Evolutionary conservation across 2,888 invertebrate genomes (phyloP).

Genomic region (Tetragonisca angustula): DNA sequence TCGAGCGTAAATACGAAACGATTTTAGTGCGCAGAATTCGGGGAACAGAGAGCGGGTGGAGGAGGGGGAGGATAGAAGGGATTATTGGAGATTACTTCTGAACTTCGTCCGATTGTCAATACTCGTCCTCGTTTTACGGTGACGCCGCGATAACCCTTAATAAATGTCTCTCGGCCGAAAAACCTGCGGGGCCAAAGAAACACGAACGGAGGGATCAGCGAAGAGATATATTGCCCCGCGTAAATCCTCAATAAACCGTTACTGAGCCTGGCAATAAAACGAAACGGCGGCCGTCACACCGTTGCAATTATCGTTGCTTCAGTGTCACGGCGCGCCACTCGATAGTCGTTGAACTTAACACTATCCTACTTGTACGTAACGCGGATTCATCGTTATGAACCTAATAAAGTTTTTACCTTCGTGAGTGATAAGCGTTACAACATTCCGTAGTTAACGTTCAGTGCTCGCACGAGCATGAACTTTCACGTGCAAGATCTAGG

Average conservation of each 20-base stretch:
- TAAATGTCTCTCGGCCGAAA: slow-evolving; percentile 74
- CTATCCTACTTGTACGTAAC: slow-evolving; percentile 52
- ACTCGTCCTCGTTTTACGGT: slow-evolving; percentile 72
- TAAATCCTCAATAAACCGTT: slow-evolving; percentile 75
- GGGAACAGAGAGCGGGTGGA: slow-evolving; percentile 6
- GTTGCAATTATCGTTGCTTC: slow-evolving; percentile 72
- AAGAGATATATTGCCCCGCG: slow-evolving; percentile 72
- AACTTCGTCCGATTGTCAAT: slow-evolving; percentile 74
- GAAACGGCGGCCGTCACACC: slow-evolving; percentile 72
- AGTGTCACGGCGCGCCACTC: slow-evolving; percentile 63
- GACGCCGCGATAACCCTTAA: slow-evolving; percentile 76
- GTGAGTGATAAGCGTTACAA: slow-evolving; percentile 2
- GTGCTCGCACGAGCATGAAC: slow-evolving; percentile 42
- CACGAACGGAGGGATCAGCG: slow-evolving; percentile 72
- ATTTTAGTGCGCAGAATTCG: slow-evolving; percentile 47
- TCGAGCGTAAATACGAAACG: slow-evolving; percentile 60
- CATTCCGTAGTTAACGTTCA: slow-evolving; percentile 1
- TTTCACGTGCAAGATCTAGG: slow-evolving; percentile 32
- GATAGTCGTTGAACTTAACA: slow-evolving; percentile 57
- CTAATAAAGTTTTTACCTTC: slow-evolving; percentile 58
- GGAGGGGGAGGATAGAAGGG: slow-evolving; percentile 50
- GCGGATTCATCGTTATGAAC: slow-evolving; percentile 46
- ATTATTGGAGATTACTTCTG: slow-evolving; percentile 76
- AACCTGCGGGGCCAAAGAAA: slow-evolving; percentile 72
- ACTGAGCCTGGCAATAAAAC: slow-evolving; percentile 74